Conservation (phyloP, 2,888 invertebrate species). For the Yponomeuta evonymella region DNA sequence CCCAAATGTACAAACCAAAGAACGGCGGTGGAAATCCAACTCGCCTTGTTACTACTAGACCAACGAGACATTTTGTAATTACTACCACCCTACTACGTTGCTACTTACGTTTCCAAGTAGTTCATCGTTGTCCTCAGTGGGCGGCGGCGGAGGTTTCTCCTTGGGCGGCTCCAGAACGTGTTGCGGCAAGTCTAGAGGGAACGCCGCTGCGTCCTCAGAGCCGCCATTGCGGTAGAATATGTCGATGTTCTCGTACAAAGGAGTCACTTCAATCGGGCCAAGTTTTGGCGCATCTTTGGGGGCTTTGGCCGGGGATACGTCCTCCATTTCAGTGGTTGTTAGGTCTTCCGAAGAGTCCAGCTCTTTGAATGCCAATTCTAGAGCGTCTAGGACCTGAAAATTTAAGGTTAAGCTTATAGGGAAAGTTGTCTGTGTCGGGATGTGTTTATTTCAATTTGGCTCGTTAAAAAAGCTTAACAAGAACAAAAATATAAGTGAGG, state of each 20-base stretch:
- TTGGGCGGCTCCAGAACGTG: constrained; percentile 84
- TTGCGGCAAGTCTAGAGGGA: constrained; percentile 76
- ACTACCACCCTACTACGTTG: too few relatives aligned
- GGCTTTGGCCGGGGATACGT: constrained; percentile 26
- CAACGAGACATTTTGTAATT: too few relatives aligned
- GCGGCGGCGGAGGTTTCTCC: constrained; percentile 91
- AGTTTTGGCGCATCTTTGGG: constrained; percentile 46
- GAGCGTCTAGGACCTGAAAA: constrained; percentile 77
- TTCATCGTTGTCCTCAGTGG: constrained; percentile 72
- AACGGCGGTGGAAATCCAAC: too few relatives aligned
- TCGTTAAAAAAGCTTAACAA: background rate
- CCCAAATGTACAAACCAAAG: too few relatives aligned
- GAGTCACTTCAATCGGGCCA: constrained; percentile 56
- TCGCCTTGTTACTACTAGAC: too few relatives aligned
- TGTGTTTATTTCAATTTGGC: background rate
- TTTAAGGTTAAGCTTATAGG: constrained; percentile 16
- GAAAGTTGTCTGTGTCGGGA: too few relatives aligned
- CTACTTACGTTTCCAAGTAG: constrained; percentile 64
- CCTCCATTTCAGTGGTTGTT: constrained; percentile 23
- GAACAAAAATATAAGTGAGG: background rate
- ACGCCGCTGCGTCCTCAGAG: constrained; percentile 47
- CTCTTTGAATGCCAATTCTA: constrained; percentile 79
- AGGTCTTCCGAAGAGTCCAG: constrained; percentile 60
- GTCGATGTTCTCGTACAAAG: constrained; percentile 78
- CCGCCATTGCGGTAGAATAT: constrained; percentile 65